These are phyloP conservation scores for Nebria salina DNA, from an alignment of 2,888 invertebrate species.

Conservation along the genomic window DNA sequence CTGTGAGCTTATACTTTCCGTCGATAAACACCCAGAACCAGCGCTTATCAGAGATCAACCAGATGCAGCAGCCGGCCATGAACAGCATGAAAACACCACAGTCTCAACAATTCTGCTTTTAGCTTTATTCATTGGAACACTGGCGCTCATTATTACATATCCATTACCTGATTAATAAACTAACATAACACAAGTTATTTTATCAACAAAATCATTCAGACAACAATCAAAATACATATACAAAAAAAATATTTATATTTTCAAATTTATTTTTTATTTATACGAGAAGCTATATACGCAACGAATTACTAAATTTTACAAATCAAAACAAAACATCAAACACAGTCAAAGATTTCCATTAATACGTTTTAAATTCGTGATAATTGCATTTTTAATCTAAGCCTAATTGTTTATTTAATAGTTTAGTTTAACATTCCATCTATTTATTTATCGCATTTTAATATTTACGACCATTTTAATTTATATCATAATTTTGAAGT, in stretches of 20 bases:
- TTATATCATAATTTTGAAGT: not conserved
- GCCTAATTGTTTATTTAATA: not conserved
- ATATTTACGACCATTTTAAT: not conserved
- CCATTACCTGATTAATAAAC: slow-evolving; percentile 62
- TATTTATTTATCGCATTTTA: not conserved
- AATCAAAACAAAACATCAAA: no score
- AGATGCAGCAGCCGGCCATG: slow-evolving; percentile 61
- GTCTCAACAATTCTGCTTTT: slow-evolving; percentile 64
- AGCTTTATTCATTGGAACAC: slow-evolving; percentile 62
- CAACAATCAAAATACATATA: not conserved
- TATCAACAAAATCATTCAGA: not conserved
- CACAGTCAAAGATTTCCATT: not conserved
- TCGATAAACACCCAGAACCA: slow-evolving; percentile 42
- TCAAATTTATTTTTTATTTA: not conserved
- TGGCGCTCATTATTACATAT: slow-evolving; percentile 63
- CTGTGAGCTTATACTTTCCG: slow-evolving; percentile 49
- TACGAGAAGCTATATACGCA: no score
- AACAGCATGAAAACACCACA: slow-evolving; percentile 60
- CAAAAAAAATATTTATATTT: not conserved
- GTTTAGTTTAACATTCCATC: not conserved
- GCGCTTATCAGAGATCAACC: slow-evolving; percentile 52
- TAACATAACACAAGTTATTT: not conserved
- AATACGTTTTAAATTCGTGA: not conserved
- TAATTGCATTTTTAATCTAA: not conserved
- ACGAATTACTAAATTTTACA: no score